Evolutionary conservation across 2,888 invertebrate species (phyloP).

Genomic region (Eumerus sabulonum): DNA sequence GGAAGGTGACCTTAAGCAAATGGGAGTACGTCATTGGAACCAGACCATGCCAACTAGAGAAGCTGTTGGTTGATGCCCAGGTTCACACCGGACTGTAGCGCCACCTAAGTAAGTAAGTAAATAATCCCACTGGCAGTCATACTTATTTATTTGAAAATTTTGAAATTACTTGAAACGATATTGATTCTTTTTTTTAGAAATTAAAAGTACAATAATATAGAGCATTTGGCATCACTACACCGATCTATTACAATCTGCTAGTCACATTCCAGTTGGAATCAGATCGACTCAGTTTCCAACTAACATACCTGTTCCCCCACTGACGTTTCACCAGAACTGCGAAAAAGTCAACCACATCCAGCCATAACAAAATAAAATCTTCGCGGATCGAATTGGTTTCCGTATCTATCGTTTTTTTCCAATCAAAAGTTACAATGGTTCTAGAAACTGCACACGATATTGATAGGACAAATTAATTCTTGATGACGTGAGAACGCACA

Average conservation of each 20-base stretch:
- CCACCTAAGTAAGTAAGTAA: no score
- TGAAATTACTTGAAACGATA: no score
- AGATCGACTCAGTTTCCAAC: slow-evolving; percentile 20
- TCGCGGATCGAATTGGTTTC: slow-evolving; percentile 29
- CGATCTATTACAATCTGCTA: slow-evolving; percentile 43
- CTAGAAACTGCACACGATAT: slow-evolving; percentile 31
- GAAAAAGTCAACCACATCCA: slow-evolving; percentile 50
- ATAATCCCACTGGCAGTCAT: no score
- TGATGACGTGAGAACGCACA: slow-evolving; percentile 13
- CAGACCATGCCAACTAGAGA: no score
- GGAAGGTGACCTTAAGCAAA: no score
- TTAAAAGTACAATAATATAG: no score
- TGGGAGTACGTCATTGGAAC: no score
- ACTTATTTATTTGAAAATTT: no score
- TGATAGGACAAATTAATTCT: slow-evolving; percentile 39
- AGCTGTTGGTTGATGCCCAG: no score
- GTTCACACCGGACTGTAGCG: no score
- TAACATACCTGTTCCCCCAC: slow-evolving; percentile 36
- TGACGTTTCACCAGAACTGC: slow-evolving; percentile 31
- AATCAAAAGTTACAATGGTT: slow-evolving; percentile 50
- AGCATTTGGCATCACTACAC: background rate
- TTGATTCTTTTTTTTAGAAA: no score
- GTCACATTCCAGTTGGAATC: slow-evolving; percentile 27
- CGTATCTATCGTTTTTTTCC: slow-evolving; percentile 26
- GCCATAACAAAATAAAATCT: slow-evolving; percentile 59